Percentiles rank a stretch among this genome's conserved stretches.
Conservation (phyloP, 2,888 invertebrate genomes). For the Drosophila robusta region DNA sequence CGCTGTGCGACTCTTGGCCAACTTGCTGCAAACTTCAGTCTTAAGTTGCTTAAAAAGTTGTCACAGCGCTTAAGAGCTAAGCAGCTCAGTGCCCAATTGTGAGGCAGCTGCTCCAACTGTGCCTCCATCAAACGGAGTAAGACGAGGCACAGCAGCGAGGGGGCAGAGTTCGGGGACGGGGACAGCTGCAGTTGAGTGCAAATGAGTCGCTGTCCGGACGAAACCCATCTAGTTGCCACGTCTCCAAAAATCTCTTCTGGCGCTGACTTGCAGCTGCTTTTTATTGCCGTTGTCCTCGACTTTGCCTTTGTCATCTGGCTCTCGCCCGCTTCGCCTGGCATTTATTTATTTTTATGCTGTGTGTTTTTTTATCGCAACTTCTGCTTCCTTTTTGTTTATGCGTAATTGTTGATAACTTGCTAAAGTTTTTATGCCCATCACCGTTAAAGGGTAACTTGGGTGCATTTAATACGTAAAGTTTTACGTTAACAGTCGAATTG, state of each 20-base stretch:
- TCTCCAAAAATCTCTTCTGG: constrained; percentile 45
- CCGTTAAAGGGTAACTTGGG: constrained; percentile 30
- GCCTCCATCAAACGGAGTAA: constrained; percentile 11
- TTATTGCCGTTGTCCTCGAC: constrained; percentile 55
- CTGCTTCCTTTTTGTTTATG: constrained; percentile 66
- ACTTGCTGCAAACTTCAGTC: constrained; percentile 61
- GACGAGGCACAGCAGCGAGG: not conserved
- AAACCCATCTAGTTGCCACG: constrained; percentile 38
- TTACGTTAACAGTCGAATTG: constrained; percentile 16
- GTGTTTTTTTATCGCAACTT: constrained; percentile 54
- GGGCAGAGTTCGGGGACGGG: not conserved
- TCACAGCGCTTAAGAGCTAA: constrained; percentile 77
- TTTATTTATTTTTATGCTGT: constrained; percentile 72
- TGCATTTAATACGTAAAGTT: constrained; percentile 54
- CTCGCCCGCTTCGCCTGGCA: constrained; percentile 51
- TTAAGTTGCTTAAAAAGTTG: constrained; percentile 80
- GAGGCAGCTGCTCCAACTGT: constrained; percentile 32
- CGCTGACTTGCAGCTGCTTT: constrained; percentile 77
- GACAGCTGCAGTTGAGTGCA: constrained; percentile 66
- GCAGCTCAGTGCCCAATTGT: constrained; percentile 66
- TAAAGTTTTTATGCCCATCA: constrained; percentile 56
- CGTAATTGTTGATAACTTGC: constrained; percentile 77
- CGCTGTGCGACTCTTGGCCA: constrained; percentile 36
- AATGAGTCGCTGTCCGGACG: constrained; percentile 47
- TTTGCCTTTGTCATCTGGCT: constrained; percentile 45